Evolutionary conservation across 2,888 invertebrate species (phyloP), one percentile per base, ranked within the genome.

Genomic region (Leptinotarsa juncta): DNA sequence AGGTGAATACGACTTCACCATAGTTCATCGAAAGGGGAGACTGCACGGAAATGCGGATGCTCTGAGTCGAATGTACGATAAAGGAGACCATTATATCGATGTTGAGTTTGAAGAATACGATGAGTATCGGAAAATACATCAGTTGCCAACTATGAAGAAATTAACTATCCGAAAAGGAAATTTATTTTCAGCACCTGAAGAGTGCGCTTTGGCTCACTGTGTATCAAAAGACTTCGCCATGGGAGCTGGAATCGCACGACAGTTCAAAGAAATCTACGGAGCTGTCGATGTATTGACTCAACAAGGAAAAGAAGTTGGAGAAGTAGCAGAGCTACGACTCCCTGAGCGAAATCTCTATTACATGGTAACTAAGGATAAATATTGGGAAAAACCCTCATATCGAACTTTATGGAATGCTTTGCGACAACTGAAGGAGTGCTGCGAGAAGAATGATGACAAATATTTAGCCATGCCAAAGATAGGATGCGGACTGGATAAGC

Each of bases 11-110:
- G 69, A 76, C 65, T 77, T 76, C 62, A 49, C 67, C 12, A 75
- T 78, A 57, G 70, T 70, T 14, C 79, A 80, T 72, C 16, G 79
- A 14, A 70, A 67, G 48, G 75, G 80, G 15, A 74, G 72, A 55
- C 20, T 67, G 14, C 70, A 74, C 26, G 74, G 70, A 32, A 65
- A 70, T 42, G 70, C 71, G n/a, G 74, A 71, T 67, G 65, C 67
- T 4, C 57, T 68, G 7, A 65, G 65, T 18, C 5, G 60, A 42
- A 57, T 55, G 49, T 70, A 55, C 16, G 55, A 68, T 55, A 12
- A 26, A n/a, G 55, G 16, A 32, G 68, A 68, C 18, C 48, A 14
- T 49, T 70, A 18, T 60, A 49, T 60, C 26, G 57, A 26, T 42
- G 3, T 32, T 10, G 50, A 67, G 57, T 72, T n/a, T 50, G 62